Evolutionary conservation across 1,140 invertebrate species (phyloP).

Genomic region (Copidosoma floridanum): DNA sequence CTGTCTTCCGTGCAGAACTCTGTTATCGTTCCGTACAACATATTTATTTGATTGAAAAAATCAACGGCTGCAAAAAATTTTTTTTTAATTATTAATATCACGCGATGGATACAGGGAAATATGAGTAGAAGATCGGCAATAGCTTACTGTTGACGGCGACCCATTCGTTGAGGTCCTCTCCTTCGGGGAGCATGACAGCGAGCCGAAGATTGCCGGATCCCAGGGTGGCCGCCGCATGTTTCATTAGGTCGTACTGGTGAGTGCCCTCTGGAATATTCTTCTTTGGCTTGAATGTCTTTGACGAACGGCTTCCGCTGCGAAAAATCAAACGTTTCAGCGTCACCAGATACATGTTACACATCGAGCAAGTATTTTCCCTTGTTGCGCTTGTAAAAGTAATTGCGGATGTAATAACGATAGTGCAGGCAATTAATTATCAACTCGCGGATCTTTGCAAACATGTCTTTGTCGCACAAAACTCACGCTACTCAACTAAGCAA

Average conservation of each 20-base stretch:
- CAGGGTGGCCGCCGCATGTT: conserved; percentile 96
- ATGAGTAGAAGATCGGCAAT: too few species aligned
- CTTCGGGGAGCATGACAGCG: conserved; percentile 96
- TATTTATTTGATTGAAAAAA: conserved; percentile 99
- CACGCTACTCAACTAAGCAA: too few species aligned
- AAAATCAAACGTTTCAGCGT: conserved; percentile 29
- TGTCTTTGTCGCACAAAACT: too few species aligned
- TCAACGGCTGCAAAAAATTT: conserved; percentile 85
- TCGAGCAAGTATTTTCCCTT: conserved; percentile 19
- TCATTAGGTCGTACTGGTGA: conserved; percentile 99
- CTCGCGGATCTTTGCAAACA: conserved; percentile 22
- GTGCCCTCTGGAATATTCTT: conserved; percentile 99
- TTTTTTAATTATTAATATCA: too few species aligned
- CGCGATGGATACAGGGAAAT: too few species aligned
- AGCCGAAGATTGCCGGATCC: conserved; percentile 95
- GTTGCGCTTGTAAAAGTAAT: conserved; percentile 21
- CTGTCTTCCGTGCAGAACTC: conserved; percentile 98
- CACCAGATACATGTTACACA: conserved; percentile 21
- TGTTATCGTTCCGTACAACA: conserved; percentile 99
- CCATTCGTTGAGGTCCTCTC: conserved; percentile 99
- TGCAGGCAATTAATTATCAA: conserved; percentile 15
- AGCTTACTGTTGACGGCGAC: conserved; percentile 96
- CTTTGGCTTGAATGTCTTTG: conserved; percentile 97
- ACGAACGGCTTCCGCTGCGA: conserved; percentile 78
- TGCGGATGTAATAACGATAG: conserved; percentile 18